Evolutionary conservation across 2,888 invertebrate species (phyloP), one percentile per base, ranked within the genome.

Genomic region (Polydesmus complanatus): DNA sequence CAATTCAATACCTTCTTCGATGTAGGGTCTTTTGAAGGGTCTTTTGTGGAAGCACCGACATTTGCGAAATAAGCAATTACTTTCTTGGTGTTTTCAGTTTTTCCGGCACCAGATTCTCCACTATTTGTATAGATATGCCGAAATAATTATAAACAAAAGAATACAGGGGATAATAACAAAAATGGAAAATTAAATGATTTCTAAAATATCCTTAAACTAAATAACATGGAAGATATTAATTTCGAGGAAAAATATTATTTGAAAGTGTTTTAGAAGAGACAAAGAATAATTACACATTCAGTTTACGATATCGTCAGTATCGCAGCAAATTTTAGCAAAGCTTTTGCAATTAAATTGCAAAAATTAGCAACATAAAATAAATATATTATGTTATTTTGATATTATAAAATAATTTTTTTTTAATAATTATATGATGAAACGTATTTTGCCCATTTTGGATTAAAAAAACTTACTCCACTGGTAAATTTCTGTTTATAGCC

Each of bases 21-120:
- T 21, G 19, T 60, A 58, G 23, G 56, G 61, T 49, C 64, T 64
- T 65, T 50, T 62, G 64, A 51, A 27, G 62, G 61, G 22, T 64
- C 77, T 89, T 90, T 80, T 51, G 53, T 55, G 11, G 21, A 14
- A 25, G 63, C 63, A 59, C 63, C 63, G 59, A 77, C 76, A 58
- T 72, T 70, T 63, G 78, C 78, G 82, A 97, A 97, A 84, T 97
- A 97, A 77, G 94, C 92, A 82, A 97, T 97, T 85, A 97, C 96
- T 80, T 97, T 97, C 83, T 97, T 97, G 83, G 97, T 98, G 88
- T 98, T 98, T 80, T 98, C 97, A 83, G 97, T 98, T 84, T 98
- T 97, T 81, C 96, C 97, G 79, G 97, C 97, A 83, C 97, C 97
- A 82, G 93, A 93, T 80, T 94, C 94, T 74, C 93, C 93, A 78